Evolutionary conservation across 2,888 invertebrate genomes (phyloP), one percentile per base, ranked within the genome.

Genomic region (Hyles lineata): DNA sequence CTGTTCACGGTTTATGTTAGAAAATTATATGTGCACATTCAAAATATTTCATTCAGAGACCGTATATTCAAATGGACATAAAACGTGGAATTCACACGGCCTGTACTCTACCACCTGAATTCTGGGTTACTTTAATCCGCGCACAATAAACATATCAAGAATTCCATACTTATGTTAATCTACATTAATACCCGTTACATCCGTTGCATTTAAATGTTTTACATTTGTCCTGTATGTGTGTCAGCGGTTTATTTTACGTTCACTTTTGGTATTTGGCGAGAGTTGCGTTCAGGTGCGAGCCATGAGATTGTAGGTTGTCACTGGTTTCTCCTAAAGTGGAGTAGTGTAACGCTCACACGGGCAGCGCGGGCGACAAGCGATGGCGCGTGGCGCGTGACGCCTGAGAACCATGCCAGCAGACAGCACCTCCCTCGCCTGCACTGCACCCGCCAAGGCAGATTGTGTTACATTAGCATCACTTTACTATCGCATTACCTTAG

Each of bases 301-400:
- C 50, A 50, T 21, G 67, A 67, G 67, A 43, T 67, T 67, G 67
- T 43, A n/a, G 29, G 59, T 71, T 71, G 67, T 71, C 70, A 60
- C 52, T 72, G 29, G 78, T 84, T 82, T 83, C 82, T 77, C 79
- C 80, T 76, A 82, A 87, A 85, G 83, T 89, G 80, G 89, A 86
- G 83, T 88, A 90, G 88, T 88, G 84, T 88, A 85, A 85, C 89
- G 84, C 82, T 89, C 87, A 85, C 87, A 87, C 84, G 83, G 77
- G 75, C 78, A 77, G 71, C 71, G 73, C 76, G 74, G 75, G 73
- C 67, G 78, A 76, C 75, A 83, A 80, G 79, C 85, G 89, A 82
- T 85, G 87, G 87, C 83, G 92, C 91, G 89, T 85, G 87, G 87
- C 83, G 92, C 91, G 89, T 89, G 84, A 80, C 80, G 82, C 82